These are phyloP conservation scores for Tinea pellionella DNA, from an alignment of 2,888 invertebrate species.

Conservation along the genomic window DNA sequence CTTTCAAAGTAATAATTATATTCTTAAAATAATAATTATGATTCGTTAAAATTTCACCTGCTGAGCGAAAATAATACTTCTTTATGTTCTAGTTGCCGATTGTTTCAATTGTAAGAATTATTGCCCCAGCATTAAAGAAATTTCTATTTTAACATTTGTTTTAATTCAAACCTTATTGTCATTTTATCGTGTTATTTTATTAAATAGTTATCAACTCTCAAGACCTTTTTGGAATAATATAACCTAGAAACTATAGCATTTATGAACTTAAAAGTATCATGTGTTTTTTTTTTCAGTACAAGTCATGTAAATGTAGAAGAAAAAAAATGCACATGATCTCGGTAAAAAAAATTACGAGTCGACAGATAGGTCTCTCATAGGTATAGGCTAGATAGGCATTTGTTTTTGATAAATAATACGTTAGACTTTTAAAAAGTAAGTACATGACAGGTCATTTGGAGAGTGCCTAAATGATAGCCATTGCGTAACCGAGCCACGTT, in stretches of 20 bases:
- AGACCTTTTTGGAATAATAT: too few species aligned
- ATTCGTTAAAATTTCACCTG: neutral
- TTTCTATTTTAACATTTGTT: neutral
- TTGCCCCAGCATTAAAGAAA: constrained; percentile 31
- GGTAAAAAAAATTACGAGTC: too few species aligned
- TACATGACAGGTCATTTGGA: neutral
- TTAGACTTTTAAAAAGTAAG: constrained; percentile 12
- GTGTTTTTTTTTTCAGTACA: too few species aligned
- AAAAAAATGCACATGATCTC: too few species aligned
- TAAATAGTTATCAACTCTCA: too few species aligned
- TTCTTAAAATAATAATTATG: neutral
- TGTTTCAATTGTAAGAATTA: constrained; percentile 49
- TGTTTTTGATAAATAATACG: constrained; percentile 8
- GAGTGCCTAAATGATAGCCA: neutral
- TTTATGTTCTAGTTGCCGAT: constrained; percentile 18
- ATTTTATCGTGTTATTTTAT: too few species aligned
- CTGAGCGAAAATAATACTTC: neutral
- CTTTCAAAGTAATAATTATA: neutral
- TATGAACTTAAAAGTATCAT: too few species aligned
- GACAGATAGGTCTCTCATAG: too few species aligned
- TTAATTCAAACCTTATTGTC: neutral
- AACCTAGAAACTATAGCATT: too few species aligned
- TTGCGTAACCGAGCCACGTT: constrained; percentile 8
- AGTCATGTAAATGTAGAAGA: too few species aligned
- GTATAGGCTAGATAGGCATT: too few species aligned